Evolutionary conservation across 2,113 vertebrate genomes (phyloP), one percentile per base, ranked within the genome.

Genomic region (Terrapene triunguis): DNA sequence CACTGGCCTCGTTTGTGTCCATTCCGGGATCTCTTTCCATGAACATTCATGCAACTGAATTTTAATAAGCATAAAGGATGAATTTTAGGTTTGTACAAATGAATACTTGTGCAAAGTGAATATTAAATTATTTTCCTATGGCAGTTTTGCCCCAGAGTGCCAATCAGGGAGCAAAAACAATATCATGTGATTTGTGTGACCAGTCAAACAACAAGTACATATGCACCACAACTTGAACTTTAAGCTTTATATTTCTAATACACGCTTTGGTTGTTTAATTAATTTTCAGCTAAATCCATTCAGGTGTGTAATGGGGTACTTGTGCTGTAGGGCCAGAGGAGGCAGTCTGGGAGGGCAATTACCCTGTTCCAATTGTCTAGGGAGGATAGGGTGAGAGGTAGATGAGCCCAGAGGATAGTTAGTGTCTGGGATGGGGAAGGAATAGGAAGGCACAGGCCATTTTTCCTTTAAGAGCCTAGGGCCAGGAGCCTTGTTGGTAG

Each of bases 181-280:
- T 32, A 22, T n/a, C 53, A 42, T 2, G 0, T 78, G 82, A 72
- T 65, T 25, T 83, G 47, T 57, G 87, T 83, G 80, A 53, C 22
- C n/a, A 87, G 85, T 88, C 89, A 21, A 72, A 14, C 14, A 95
- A 83, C 27, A 96, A 93, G 42, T 80, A 53, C 4, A 4, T 48
- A 82, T 85, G 59, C 78, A 94, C 24, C 50, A 62, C n/a, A 88
- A 32, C 85, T 97, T 96, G 85, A 94, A 92, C 83, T 95, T 95
- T 72, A 93, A 88, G 95, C 14, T 82, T 80, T 27, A 27, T 32
- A 91, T 79, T 84, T 92, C 50, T 94, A 96, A 88, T 54, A 93
- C 53, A 84, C 42, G 93, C 96, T 94, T 78, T 4, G 85, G 82
- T 29, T 25, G 53, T 93, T 94, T 96, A 85, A 74, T 95, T 91